These are phyloP conservation scores for Dynastes maya DNA, from an alignment of 2,888 invertebrate species.

Conservation along the genomic window DNA sequence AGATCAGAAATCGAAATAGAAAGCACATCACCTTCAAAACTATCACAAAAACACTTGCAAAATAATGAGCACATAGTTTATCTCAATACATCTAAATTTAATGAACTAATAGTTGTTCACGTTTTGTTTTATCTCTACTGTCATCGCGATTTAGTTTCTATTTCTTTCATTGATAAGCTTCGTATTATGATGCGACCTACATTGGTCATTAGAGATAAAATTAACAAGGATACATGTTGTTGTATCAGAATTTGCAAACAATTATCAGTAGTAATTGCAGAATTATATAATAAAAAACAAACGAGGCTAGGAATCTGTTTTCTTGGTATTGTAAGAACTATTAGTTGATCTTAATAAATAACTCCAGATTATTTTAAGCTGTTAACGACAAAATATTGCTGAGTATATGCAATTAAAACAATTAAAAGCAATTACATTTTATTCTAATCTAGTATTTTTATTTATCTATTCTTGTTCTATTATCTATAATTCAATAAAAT, in stretches of 20 bases:
- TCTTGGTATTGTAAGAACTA: too few relatives aligned
- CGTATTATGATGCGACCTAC: too few relatives aligned
- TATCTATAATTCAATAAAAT: background rate
- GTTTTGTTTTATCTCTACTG: too few relatives aligned
- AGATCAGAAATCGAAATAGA: background rate
- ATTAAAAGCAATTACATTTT: constrained; percentile 20
- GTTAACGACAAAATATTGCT: background rate
- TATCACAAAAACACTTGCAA: constrained; percentile 26
- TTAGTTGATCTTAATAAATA: background rate
- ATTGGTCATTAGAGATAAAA: too few relatives aligned
- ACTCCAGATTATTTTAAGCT: background rate
- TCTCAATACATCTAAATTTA: background rate
- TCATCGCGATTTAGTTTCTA: too few relatives aligned
- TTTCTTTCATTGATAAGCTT: too few relatives aligned
- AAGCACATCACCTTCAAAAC: constrained; percentile 21
- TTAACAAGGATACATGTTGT: too few relatives aligned
- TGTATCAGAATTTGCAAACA: too few relatives aligned
- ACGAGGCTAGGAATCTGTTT: too few relatives aligned
- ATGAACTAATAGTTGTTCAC: too few relatives aligned
- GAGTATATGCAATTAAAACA: background rate
- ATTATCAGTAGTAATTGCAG: too few relatives aligned
- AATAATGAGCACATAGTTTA: constrained; percentile 13
- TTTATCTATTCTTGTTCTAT: constrained; percentile 24
- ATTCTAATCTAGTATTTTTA: constrained; percentile 12
- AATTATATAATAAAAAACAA: too few relatives aligned